phyloP scores from a whole-genome alignment of 2,888 invertebrate genomes.

The Drosophila quasianomalipes region DNA sequence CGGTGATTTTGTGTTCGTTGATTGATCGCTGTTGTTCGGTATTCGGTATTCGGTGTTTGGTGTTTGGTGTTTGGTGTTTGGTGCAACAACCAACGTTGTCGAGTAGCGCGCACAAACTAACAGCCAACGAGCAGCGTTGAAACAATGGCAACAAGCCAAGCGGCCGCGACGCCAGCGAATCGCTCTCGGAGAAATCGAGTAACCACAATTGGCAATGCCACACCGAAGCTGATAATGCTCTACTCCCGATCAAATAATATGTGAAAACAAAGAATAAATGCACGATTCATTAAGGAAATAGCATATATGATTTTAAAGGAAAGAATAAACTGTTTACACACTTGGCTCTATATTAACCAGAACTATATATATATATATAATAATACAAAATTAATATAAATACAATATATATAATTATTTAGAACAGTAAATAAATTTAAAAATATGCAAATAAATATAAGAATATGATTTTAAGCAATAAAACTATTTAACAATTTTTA shows the following conservation, averaged over 20 bases:
- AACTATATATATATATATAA: not conserved
- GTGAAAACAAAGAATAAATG: not conserved
- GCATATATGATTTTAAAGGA: no score
- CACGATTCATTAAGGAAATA: no score
- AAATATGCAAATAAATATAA: not conserved
- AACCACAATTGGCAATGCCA: slow-evolving; percentile 5
- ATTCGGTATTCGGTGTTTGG: slow-evolving; percentile 1
- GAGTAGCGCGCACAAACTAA: slow-evolving; percentile 71
- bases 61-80: slow-evolving; percentile 21
- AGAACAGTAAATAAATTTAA: not conserved
- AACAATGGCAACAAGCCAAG: slow-evolving; percentile 54
- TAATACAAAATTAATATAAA: not conserved
- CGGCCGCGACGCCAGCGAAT: slow-evolving; percentile 41
- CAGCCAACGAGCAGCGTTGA: slow-evolving; percentile 37
- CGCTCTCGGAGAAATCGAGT: slow-evolving; percentile 36
- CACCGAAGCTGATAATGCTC: slow-evolving; percentile 9
- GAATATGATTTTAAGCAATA: not conserved
- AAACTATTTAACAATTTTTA: not conserved
- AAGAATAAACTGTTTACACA: no score
- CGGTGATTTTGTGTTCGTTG: not conserved
- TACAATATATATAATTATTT: no score
- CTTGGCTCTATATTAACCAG: not conserved
- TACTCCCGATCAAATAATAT: not conserved
- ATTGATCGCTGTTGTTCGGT: not conserved
- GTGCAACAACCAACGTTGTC: slow-evolving; percentile 68